Evolutionary conservation across 1,140 invertebrate genomes (phyloP).

Genomic region (Mya arenaria): DNA sequence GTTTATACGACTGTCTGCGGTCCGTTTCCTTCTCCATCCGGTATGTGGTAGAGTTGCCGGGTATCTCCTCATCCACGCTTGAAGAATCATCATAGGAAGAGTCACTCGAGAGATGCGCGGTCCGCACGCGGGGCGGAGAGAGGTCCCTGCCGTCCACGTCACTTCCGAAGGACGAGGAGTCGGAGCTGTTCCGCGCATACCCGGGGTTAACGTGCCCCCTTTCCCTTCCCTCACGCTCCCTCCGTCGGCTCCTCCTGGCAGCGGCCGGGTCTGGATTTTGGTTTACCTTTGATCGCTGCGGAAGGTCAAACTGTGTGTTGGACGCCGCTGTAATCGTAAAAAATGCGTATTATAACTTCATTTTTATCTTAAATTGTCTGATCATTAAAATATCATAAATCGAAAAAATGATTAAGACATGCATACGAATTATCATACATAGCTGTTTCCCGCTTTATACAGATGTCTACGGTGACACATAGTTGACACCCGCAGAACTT

Average conservation of each 20-base stretch:
- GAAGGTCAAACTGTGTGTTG: conserved; percentile 29
- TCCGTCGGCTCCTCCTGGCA: conserved; percentile 16
- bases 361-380: too few relatives aligned
- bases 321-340: conserved; percentile 37
- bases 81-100: conserved; percentile 45
- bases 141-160: conserved; percentile 45
- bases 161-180: conserved; percentile 31
- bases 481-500: too few relatives aligned
- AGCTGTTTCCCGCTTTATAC: too few relatives aligned
- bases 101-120: conserved; percentile 33
- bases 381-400: too few relatives aligned
- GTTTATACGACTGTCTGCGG: conserved; percentile 25
- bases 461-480: too few relatives aligned
- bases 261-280: conserved; percentile 47
- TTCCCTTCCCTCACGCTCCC: conserved; percentile 7
- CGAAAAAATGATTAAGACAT: too few relatives aligned
- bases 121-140: conserved; percentile 37
- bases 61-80: conserved; percentile 35
- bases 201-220: conserved; percentile 37
- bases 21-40: conserved; percentile 43
- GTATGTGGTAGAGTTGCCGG: not conserved
- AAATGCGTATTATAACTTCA: too few relatives aligned
- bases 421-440: too few relatives aligned
- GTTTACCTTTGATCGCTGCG: conserved; percentile 33
- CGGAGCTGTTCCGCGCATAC: conserved; percentile 24